These are phyloP conservation scores for Papilio helenus DNA, from an alignment of 1,140 invertebrate genomes.

Conservation along the genomic window DNA sequence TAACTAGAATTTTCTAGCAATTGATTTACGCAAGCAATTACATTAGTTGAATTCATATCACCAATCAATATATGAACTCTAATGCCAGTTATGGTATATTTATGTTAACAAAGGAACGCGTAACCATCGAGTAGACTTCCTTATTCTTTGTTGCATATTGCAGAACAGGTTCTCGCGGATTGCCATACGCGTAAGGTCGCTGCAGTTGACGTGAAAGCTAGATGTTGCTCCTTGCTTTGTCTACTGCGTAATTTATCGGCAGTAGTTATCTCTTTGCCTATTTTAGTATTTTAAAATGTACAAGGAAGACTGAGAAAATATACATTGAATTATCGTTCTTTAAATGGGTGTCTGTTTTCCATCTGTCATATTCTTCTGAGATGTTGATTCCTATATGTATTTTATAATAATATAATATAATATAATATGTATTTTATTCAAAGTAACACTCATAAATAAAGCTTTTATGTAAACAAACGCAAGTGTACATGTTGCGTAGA, in stretches of 20 bases:
- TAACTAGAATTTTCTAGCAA: background rate
- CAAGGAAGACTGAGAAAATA: background rate
- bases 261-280: background rate
- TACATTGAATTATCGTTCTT: background rate
- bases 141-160: slow-evolving; percentile 20
- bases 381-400: background rate
- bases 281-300: background rate
- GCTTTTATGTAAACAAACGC: background rate
- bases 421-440: too few relatives aligned
- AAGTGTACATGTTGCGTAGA: background rate
- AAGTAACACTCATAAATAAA: background rate
- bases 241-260: slow-evolving; percentile 7
- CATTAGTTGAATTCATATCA: background rate
- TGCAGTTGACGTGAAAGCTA: slow-evolving; percentile 5
- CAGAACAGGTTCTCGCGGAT: background rate
- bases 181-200: slow-evolving; percentile 22
- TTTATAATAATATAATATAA: too few relatives aligned
- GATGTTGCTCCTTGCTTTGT: slow-evolving; percentile 7
- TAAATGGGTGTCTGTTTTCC: background rate
- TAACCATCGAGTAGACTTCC: background rate
- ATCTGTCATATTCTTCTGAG: background rate
- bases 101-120: slow-evolving; percentile 19
- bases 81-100: slow-evolving; percentile 17
- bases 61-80: background rate
- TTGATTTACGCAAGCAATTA: background rate